Base-by-base conservation (phyloP, 2,113 vertebrate species). In the Cairina moschata region DNA sequence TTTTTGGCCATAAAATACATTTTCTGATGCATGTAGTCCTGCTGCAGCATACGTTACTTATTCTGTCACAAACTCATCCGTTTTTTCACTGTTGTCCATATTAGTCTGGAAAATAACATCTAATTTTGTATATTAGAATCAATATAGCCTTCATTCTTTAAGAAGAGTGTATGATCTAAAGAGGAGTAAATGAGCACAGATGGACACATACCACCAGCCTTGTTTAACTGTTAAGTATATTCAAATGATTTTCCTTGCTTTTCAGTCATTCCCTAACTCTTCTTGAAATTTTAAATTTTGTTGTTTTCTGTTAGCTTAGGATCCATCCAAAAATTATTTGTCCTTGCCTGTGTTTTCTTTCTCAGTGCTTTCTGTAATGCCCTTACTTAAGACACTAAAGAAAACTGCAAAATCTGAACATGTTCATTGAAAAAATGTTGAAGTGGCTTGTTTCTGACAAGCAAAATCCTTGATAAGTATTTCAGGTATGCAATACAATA, bases 301-400 rank as follows among this genome's bases (percentile, higher is more conserved):
- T 17, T 77, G 48, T 55, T 86, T 94, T 96, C 73, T 46, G 54
- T 81, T 73, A 85, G 56, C 84, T 88, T 60, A 88, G 52, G 40
- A 52, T 93, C 42, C 83, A 48, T 66, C 25, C 56, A 76, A 59
- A 4, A 95, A 66, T 81, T 93, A 72, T 83, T 73, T 67, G 16
- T 44, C 11, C 20, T 83, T 40, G 22, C 29, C 69, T 83, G 21
- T 72, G 69, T 83, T 84, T 96, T 95, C 65, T 86, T 59, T 89
- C 68, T 55, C 73, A 65, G 40, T 95, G 83, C 56, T 94, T 91
- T 20, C 40, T 86, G 26, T 72, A 77, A 88, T 79, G 8, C 46
- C 40, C 72, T 92, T 80, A 56, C 7, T 86, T 95, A 74, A 54
- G 25, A 52, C 76, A 32, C 63, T n/a, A 68, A 86, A 69, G 32